Conservation (phyloP, 2,113 vertebrate genomes). For the Bos taurus region DNA sequence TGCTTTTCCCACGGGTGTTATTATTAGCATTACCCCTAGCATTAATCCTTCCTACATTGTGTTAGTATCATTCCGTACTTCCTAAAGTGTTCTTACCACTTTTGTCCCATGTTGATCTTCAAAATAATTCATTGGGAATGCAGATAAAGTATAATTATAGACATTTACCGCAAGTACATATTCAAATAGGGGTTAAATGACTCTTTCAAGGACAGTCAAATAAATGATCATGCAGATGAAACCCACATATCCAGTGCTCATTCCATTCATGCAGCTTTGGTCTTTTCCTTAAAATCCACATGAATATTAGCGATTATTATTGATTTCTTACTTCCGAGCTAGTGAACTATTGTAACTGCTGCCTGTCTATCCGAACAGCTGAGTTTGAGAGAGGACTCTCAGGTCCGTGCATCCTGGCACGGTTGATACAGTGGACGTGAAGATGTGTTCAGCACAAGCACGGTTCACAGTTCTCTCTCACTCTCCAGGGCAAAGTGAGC, state of each 20-base stretch:
- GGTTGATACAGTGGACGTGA: fast-evolving
- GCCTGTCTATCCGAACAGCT: not conserved
- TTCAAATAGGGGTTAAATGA: not conserved
- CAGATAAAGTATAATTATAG: not conserved
- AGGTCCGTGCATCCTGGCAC: fast-evolving
- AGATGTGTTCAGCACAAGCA: fast-evolving
- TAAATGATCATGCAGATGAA: not conserved
- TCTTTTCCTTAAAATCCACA: not conserved
- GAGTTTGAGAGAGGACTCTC: not conserved
- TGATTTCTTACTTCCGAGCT: not conserved
- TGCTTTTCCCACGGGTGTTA: not conserved
- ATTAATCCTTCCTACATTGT: not conserved
- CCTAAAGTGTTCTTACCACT: not conserved
- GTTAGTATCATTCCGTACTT: not conserved
- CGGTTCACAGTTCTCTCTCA: not conserved
- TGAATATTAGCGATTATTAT: not conserved
- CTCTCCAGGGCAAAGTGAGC: not conserved
- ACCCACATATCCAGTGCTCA: not conserved
- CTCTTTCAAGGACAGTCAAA: not conserved
- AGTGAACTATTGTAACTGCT: not conserved
- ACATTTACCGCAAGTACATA: not conserved
- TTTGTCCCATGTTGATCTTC: not conserved
- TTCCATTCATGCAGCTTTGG: not conserved
- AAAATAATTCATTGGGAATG: not conserved
- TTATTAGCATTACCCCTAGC: too few relatives aligned